Base-by-base conservation (phyloP, 2,797 vertebrate genomes). In the Rhodeus uyekii region DNA sequence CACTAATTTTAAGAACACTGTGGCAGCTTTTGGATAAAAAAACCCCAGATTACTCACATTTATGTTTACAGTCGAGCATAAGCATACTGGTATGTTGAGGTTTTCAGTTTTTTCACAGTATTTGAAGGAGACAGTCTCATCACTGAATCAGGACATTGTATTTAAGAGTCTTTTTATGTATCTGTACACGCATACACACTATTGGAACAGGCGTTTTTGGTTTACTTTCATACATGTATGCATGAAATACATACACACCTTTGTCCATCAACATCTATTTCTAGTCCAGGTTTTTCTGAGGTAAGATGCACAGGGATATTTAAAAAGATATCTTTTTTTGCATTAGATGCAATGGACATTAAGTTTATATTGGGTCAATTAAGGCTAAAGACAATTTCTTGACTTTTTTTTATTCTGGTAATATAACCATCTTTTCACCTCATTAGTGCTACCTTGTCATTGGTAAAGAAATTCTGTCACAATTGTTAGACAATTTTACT, bases 401-500 rank as follows among this genome's bases (percentile, higher is more conserved):
- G 34, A 44, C 58, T 34, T 48, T 64, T 27, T 34, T 48, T 64
- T 27, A 27, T 6, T 48, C 19, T 50, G 32, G 32, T 42, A 64
- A 12, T 44, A 36, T 64, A 32, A 61, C 22, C 48, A 38, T 60
- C 19, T 27, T 81, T 67, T 82, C n/a, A 42, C 46, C 38, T 76
- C 22, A 60, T 76, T 53, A 76, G 22, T 82, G 50, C 46, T 55
- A 82, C 38, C 73, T 68, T 76, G 60, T 64, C 44, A 74, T 65
- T 34, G 55, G 39, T 68, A 34, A 7, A 76, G 27, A 64, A 32
- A 81, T 53, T 38, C 69, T 64, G 42, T 50, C 16, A 3, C 65
- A 65, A 85, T 86, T 88, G 81, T 88, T 88, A 34, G 48, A 76
- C 80, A 58, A 13, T 64, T 53, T 64, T 42, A 65, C 46, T n/a